Conservation (phyloP, 2,888 invertebrate species). For the Lasioglossum pauxillum region DNA sequence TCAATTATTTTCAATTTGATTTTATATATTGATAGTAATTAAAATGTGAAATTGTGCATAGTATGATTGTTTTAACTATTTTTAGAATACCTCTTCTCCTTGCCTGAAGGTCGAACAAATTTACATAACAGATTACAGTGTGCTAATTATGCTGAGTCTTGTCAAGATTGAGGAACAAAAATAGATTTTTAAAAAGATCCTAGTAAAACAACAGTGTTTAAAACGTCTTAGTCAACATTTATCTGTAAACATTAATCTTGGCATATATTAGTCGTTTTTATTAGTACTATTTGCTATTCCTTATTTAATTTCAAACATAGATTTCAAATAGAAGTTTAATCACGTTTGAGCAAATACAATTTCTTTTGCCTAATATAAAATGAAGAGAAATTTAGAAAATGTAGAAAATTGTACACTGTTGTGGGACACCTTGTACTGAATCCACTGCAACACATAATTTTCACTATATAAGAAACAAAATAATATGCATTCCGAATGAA, state of each 20-base stretch:
- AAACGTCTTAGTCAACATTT: background rate
- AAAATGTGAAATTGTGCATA: too few relatives aligned
- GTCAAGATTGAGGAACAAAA: background rate
- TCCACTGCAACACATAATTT: background rate
- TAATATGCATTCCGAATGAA: background rate
- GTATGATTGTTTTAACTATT: background rate
- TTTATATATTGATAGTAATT: background rate
- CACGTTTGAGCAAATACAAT: background rate
- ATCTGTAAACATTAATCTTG: background rate
- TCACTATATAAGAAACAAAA: background rate
- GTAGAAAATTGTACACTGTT: background rate
- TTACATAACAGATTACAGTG: background rate
- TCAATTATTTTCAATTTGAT: background rate
- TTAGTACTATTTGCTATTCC: background rate
- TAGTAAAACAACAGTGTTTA: background rate
- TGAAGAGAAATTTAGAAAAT: too few relatives aligned
- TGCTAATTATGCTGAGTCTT: background rate
- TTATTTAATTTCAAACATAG: background rate
- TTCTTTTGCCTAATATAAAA: background rate
- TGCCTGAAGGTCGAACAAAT: background rate
- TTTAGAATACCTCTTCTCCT: background rate
- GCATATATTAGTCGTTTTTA: too few relatives aligned
- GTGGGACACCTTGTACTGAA: constrained; percentile 14
- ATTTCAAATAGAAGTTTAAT: background rate
- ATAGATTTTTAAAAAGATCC: background rate